These are phyloP conservation scores for Nannobrachium achirus DNA, from an alignment of 2,113 vertebrate species.

Conservation along the genomic window DNA sequence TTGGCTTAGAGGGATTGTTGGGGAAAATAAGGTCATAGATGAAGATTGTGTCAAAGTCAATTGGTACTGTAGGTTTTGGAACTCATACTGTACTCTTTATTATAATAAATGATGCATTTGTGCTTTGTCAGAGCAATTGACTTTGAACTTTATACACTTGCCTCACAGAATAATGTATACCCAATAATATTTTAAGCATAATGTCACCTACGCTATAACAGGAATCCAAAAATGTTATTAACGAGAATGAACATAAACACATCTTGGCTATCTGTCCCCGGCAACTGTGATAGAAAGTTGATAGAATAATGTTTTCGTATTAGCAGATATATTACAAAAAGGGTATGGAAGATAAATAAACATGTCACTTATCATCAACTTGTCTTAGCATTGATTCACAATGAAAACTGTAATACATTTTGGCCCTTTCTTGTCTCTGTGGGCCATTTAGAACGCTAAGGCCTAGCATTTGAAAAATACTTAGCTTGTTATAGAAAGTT, in stretches of 20 bases:
- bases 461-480: conserved; percentile 72
- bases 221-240: no score
- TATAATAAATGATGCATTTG: background rate
- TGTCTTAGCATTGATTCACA: conserved; percentile 34
- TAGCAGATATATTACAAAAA: conserved; percentile 13
- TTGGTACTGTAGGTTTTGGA: background rate
- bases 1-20: background rate
- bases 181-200: no score
- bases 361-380: conserved; percentile 19
- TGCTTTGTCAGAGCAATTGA: background rate
- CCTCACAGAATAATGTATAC: no score
- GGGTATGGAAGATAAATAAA: conserved; percentile 13
- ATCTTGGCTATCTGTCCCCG: no score
- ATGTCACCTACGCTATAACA: no score
- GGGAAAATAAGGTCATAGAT: background rate
- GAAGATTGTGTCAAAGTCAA: conserved; percentile 6
- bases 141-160: no score
- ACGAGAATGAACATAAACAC: no score
- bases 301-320: background rate
- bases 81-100: background rate
- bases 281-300: background rate
- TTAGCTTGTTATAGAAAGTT: conserved; percentile 80
- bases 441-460: conserved; percentile 63
- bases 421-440: conserved; percentile 53
- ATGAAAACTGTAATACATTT: conserved; percentile 15